Evolutionary conservation across 2,888 invertebrate species (phyloP).

Genomic region (Habrosyne pyritoides): DNA sequence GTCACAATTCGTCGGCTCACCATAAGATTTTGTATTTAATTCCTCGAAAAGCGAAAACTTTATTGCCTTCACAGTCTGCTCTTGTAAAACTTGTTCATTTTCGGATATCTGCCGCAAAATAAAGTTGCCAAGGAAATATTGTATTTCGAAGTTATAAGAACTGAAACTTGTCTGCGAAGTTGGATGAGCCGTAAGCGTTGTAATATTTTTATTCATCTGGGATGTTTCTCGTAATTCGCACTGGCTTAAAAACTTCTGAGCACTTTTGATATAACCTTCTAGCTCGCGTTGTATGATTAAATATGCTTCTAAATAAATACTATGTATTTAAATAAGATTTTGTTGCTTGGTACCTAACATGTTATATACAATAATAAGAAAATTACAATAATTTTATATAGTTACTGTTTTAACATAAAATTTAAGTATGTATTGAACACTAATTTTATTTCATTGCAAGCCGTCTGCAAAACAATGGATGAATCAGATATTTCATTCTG

Average conservation of each 20-base stretch:
- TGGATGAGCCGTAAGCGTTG: conserved; percentile 23
- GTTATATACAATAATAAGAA: background rate
- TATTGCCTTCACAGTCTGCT: conserved; percentile 54
- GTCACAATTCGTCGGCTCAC: conserved; percentile 33
- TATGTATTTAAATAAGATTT: background rate
- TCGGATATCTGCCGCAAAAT: conserved; percentile 47
- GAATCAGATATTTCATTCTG: background rate
- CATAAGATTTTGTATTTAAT: conserved; percentile 53
- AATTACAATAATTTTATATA: no score
- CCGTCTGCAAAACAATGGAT: background rate
- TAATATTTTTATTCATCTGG: conserved; percentile 20
- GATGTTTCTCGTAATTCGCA: conserved; percentile 7
- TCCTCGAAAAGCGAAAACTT: conserved; percentile 49
- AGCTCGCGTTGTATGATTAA: background rate
- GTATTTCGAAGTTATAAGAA: conserved; percentile 48
- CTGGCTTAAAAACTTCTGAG: conserved; percentile 6
- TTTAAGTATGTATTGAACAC: background rate
- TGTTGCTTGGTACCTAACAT: background rate
- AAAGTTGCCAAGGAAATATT: conserved; percentile 54
- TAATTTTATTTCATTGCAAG: background rate
- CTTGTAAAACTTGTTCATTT: conserved; percentile 59
- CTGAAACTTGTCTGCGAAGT: conserved; percentile 34
- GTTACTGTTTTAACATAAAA: no score
- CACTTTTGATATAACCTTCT: background rate
- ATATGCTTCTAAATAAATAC: background rate